phyloP scores from a whole-genome alignment of 2,888 invertebrate species.

The Heliconius hortense region DNA sequence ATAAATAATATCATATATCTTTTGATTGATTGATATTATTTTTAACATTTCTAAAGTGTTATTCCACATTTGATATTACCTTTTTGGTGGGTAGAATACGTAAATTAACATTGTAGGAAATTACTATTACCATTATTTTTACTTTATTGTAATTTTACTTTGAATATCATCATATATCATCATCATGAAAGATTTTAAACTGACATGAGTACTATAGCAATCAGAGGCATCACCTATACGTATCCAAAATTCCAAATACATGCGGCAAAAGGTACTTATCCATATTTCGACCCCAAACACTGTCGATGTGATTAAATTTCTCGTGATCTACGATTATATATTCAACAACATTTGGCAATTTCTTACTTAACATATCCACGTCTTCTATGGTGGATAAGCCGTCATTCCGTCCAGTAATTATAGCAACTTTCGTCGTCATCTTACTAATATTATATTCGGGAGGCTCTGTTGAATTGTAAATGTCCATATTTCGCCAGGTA shows the following conservation, averaged over 20 bases:
- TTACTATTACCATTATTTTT: too few species aligned
- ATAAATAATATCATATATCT: too few species aligned
- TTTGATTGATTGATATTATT: too few species aligned
- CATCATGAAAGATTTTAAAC: not conserved
- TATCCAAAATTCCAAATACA: slow-evolving; percentile 46
- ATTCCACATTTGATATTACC: too few species aligned
- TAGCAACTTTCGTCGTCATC: slow-evolving; percentile 51
- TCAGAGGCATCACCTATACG: slow-evolving; percentile 30
- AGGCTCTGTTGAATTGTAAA: slow-evolving; percentile 44
- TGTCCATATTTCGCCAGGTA: slow-evolving; percentile 42
- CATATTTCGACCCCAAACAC: slow-evolving; percentile 52
- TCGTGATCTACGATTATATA: slow-evolving; percentile 48
- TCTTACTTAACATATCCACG: slow-evolving; percentile 43
- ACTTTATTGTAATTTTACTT: too few species aligned
- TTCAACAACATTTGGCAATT: slow-evolving; percentile 51
- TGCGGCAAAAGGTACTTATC: slow-evolving; percentile 50
- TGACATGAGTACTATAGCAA: not conserved
- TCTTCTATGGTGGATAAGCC: slow-evolving; percentile 63
- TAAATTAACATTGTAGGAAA: too few species aligned
- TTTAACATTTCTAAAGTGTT: too few species aligned
- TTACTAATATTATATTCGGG: slow-evolving; percentile 49
- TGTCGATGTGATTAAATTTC: slow-evolving; percentile 53
- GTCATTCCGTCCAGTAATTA: slow-evolving; percentile 79
- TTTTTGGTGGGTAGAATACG: too few species aligned
- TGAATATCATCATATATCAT: too few species aligned